Evolutionary conservation across 1,140 invertebrate genomes (phyloP), one percentile per base, ranked within the genome.

Genomic region (Coelopa frigida): DNA sequence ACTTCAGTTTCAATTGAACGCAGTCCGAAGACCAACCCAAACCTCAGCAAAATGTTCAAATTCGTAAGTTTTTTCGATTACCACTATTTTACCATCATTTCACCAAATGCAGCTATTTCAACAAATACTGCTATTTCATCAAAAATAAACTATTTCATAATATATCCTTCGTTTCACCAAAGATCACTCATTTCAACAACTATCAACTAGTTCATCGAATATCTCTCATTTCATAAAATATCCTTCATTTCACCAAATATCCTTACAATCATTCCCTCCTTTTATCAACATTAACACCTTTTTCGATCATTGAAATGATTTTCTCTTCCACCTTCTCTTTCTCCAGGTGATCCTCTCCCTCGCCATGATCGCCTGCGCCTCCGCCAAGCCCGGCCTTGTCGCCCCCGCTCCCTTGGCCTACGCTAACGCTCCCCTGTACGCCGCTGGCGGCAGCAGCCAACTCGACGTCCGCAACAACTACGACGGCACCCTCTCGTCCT

Each of bases 391-490:
- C 5, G 58, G 62, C 27, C 42, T 59, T 4, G 49, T 65, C 5
- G 52, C 68, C 12, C 64, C 70, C 5, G 58, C 55, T 31, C 53
- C 61, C 26, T 24, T 68, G 15, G 70, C 68, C 40, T 68, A 70
- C 49, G 64, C 65, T 5, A 65, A 61, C 49, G 54, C 61, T 17
- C 62, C 62, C 15, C 45, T 66, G 5, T 65, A 62, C 31, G 62
- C 62, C 27, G 59, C 62, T 12, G 62, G 58, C 5, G 62, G 62
- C 47, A 65, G 62, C 52, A 61, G 52, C 35, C 62, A 66, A 50
- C 51, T 66, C 37, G 62, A 66, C 55, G 52, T 66, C 2, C 59
- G 61, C 43, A 53, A 66, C 48, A 66, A 66, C 48, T 66, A 54
- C 22, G 62, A 65, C 37, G 60, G 63, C 44, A 60, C 54, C 12